Evolutionary conservation across 2,797 vertebrate genomes (phyloP), one percentile per base, ranked within the genome.

Genomic region (Denticeps clupeoides): DNA sequence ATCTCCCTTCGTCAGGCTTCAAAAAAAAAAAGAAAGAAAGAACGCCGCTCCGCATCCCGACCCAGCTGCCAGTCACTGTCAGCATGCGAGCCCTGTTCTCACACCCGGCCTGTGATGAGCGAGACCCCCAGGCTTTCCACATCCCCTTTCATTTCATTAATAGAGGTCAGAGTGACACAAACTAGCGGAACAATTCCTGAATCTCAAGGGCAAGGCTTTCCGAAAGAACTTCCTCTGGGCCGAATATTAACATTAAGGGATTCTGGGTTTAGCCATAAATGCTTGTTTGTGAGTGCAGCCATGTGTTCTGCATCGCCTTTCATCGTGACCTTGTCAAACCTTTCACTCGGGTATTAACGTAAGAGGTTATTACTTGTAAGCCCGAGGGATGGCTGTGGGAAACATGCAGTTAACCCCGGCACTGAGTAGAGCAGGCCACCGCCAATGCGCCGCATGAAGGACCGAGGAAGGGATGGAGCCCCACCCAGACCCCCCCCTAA

Each of bases 401-500:
- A n/a, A n/a, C n/a, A n/a, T n/a, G n/a, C n/a, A n/a, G n/a, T n/a
- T n/a, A n/a, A n/a, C n/a, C n/a, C n/a, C n/a, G n/a, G n/a, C n/a
- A n/a, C n/a, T n/a, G n/a, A n/a, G n/a, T n/a, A n/a, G n/a, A n/a
- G n/a, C n/a, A n/a, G n/a, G n/a, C n/a, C n/a, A n/a, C n/a, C n/a
- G n/a, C n/a, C n/a, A n/a, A n/a, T n/a, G n/a, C n/a, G n/a, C n/a
- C n/a, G n/a, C n/a, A n/a, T n/a, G n/a, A n/a, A n/a, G n/a, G n/a
- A n/a, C n/a, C n/a, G n/a, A n/a, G n/a, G n/a, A n/a, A n/a, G n/a
- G n/a, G n/a, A n/a, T n/a, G n/a, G n/a, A n/a, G n/a, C n/a, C n/a
- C n/a, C n/a, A n/a, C n/a, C n/a, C n/a, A n/a, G n/a, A 32, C 37
- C 32, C 48, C 29, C 45, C 49, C 21, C 29, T 35, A 54, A 47